Base-by-base conservation (phyloP, 2,888 invertebrate genomes). In the Adelognathus sp. region DNA sequence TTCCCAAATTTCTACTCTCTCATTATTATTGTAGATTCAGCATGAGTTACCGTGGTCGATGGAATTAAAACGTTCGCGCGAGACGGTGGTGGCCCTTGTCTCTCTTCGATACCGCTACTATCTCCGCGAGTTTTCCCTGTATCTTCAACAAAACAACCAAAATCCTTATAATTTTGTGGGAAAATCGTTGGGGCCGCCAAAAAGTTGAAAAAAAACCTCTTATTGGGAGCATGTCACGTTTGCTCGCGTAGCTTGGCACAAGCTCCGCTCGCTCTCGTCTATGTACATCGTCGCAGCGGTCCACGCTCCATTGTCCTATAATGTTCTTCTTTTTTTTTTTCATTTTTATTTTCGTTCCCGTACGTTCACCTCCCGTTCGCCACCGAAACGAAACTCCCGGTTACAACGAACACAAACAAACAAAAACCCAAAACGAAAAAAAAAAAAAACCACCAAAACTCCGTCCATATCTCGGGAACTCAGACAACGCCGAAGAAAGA, bases 21-120 rank as follows among this genome's bases (percentile, higher is more conserved):
- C 87, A 84, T 91, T 90, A 72, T 83, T 89, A 90, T 90, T 91
- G 90, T 91, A 91, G 90, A 91, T 91, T 89, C 89, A 90, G 91
- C 91, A 91, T 91, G 91, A 90, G 89, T 89, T 91, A 90, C 88
- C 91, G 88, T 87, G 89, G 89, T 89, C 90, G 90, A 89, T 90
- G 91, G 91, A 90, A 89, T 89, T 90, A 90, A 79, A 90, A 89
- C 86, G 46, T 50, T 24, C 67, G 74, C 75, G 85, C 86, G 85
- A 86, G 87, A 85, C 86, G 90, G 88, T 90, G 91, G 90, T 90
- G 91, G 89, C 84, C 86, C 75, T 72, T 82, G 70, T 64, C 71
- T 72, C 66, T 61, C 74, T 73, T 78, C 63, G 72, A 76, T 76
- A 79, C 64, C 81, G 79, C 82, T 74, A 66, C 44, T 60, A 67